Evolutionary conservation across 2,888 invertebrate species (phyloP).

Genomic region (Perithous albicinctus): DNA sequence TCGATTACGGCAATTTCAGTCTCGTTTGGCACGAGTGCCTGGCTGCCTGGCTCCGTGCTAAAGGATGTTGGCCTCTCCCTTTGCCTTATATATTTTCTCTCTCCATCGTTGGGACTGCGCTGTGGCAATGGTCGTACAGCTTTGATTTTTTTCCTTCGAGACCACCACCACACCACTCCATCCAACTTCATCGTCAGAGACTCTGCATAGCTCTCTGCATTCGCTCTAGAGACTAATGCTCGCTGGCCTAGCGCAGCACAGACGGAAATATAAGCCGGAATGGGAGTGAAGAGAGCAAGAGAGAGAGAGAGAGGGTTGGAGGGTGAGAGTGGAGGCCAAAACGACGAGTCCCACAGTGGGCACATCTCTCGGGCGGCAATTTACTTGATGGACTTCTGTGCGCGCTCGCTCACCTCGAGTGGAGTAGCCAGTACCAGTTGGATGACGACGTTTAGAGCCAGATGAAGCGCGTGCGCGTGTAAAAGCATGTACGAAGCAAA

Average conservation of each 20-base stretch:
- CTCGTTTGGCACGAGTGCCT: slow-evolving; percentile 31
- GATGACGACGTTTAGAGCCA: slow-evolving; percentile 91
- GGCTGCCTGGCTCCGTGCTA: not conserved
- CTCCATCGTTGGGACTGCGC: not conserved
- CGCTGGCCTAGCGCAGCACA: not conserved
- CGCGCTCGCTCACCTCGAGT: slow-evolving; percentile 79
- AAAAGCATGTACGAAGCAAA: slow-evolving; percentile 92
- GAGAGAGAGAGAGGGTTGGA: not conserved
- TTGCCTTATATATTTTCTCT: not conserved
- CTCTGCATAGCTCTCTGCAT: not conserved
- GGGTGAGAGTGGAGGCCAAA: not conserved
- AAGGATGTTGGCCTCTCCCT: not conserved
- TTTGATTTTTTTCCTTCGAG: slow-evolving; percentile 17
- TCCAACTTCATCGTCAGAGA: not conserved
- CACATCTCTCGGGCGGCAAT: slow-evolving; percentile 61
- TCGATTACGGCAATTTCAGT: slow-evolving; percentile 59
- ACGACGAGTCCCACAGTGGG: slow-evolving; percentile 2
- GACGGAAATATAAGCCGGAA: slow-evolving; percentile 13
- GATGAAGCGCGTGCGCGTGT: slow-evolving; percentile 91
- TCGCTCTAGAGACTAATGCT: slow-evolving; percentile 1
- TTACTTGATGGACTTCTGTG: slow-evolving; percentile 67
- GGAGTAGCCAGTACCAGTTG: slow-evolving; percentile 86
- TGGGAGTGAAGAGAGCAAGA: not conserved
- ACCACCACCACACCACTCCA: no score
- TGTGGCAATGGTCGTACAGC: not conserved